phyloP scores from a whole-genome alignment of 2,888 invertebrate genomes.

The Dolomedes plantarius region DNA sequence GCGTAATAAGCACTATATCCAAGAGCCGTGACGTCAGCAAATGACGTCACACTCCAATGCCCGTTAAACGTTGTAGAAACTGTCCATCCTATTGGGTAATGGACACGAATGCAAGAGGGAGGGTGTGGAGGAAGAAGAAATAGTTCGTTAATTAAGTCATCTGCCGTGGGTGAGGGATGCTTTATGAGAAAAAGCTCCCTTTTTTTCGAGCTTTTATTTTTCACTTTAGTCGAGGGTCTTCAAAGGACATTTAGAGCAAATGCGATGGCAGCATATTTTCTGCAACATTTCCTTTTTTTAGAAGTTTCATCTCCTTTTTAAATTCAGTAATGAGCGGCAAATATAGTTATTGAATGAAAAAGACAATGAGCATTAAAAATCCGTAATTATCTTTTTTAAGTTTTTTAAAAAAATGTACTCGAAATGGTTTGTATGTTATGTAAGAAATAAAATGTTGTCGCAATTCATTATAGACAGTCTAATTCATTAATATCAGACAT shows the following conservation, averaged over 20 bases:
- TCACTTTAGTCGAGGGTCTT: neutral
- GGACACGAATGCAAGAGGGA: slow-evolving; percentile 23
- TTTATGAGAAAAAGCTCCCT: neutral
- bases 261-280: neutral
- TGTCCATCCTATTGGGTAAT: slow-evolving; percentile 31
- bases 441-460: too few species aligned
- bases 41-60: slow-evolving; percentile 50
- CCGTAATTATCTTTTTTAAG: too few species aligned
- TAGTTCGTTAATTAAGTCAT: slow-evolving; percentile 12
- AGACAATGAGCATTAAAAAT: too few species aligned
- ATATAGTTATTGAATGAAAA: too few species aligned
- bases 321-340: too few species aligned
- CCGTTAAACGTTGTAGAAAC: slow-evolving; percentile 60
- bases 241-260: neutral
- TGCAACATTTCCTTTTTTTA: too few species aligned
- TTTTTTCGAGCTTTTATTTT: neutral
- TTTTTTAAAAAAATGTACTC: too few species aligned
- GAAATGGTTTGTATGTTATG: too few species aligned
- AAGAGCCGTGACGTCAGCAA: slow-evolving; percentile 57
- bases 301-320: too few species aligned
- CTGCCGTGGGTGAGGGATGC: slow-evolving; percentile 4
- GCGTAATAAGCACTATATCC: slow-evolving; percentile 47
- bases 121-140: neutral
- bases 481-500: too few species aligned
- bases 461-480: too few species aligned